Evolutionary conservation across 2,888 invertebrate species (phyloP), one percentile per base, ranked within the genome.

Genomic region (Heliconius ethilla): DNA sequence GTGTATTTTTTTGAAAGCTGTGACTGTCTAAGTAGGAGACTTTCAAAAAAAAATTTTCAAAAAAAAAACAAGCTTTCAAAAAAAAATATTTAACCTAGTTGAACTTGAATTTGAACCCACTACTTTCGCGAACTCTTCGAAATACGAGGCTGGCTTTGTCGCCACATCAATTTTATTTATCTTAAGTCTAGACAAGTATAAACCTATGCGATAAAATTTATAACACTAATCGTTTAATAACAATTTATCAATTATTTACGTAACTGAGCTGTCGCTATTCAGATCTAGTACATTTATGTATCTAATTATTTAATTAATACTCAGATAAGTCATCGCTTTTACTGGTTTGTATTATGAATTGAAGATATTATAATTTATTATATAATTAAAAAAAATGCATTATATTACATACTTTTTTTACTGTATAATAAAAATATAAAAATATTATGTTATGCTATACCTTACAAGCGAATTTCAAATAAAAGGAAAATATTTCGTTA

Each of bases 261-360:
- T 67, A 67, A 67, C 40, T n/a, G n/a, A 37, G 37, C 37, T 67
- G 67, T 67, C 67, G n/a, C 37, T n/a, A 67, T n/a, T 67, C n/a
- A 40, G 37, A 37, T 40, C 37, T 40, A 40, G 40, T 40, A 11
- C 40, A 40, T 40, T 33, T 33, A 40, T 40, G 9, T 40, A 40
- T 40, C 40, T 40, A 11, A 40, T 11, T 40, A 40, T 40, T 66
- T 22, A 22, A 22, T 66, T 33, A 66, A 66, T 66, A 33, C 22
- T 18, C 33, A 66, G 66, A 66, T 33, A 66, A 66, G 33, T 33
- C 29, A 65, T 65, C 18, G 18, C 65, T 13, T 65, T 18, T 29
- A 65, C 18, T 65, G 65, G 29, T 33, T 65, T 29, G 63, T 63
- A 65, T 18, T 6, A 29, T 65, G 65, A 65, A 65, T 65, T n/a